Evolutionary conservation across 1,140 invertebrate species (phyloP).

Genomic region (Laupala kohalensis): DNA sequence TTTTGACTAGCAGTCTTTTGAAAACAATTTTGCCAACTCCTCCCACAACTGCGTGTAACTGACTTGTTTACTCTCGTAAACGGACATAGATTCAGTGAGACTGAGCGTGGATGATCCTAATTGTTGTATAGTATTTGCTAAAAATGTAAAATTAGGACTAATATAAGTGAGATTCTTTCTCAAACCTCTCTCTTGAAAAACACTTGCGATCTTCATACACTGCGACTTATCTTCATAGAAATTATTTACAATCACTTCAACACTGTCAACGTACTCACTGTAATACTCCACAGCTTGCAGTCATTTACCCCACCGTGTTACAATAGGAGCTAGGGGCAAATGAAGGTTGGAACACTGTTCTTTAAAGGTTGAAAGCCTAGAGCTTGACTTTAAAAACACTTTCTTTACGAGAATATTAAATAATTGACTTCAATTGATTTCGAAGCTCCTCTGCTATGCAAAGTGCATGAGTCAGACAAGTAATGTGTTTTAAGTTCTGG

Average conservation of each 20-base stretch:
- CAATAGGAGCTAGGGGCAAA: not conserved
- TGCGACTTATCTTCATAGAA: not conserved
- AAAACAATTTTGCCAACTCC: not conserved
- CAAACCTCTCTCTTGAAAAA: not conserved
- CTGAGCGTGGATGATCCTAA: not conserved
- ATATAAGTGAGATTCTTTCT: not conserved
- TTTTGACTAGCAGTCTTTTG: not conserved
- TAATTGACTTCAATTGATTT: not conserved
- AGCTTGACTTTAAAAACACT: not conserved
- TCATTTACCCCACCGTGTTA: not conserved
- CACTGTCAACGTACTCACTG: not conserved
- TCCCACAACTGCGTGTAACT: not conserved
- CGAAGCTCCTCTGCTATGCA: not conserved
- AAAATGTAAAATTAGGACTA: conserved; percentile 1
- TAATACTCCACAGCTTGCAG: not conserved
- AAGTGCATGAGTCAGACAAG: not conserved
- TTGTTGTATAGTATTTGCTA: not conserved
- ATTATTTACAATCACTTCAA: not conserved
- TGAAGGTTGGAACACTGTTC: not conserved
- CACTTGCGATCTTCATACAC: not conserved
- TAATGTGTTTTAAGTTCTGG: not conserved
- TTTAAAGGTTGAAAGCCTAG: not conserved
- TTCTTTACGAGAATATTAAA: not conserved
- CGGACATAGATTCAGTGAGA: not conserved
- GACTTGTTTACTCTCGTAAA: not conserved